A percentile compares a stretch with the other conserved stretches of the same genome.
Conservation (phyloP, 2,113 vertebrate species). For the Bucco capensis region DNA sequence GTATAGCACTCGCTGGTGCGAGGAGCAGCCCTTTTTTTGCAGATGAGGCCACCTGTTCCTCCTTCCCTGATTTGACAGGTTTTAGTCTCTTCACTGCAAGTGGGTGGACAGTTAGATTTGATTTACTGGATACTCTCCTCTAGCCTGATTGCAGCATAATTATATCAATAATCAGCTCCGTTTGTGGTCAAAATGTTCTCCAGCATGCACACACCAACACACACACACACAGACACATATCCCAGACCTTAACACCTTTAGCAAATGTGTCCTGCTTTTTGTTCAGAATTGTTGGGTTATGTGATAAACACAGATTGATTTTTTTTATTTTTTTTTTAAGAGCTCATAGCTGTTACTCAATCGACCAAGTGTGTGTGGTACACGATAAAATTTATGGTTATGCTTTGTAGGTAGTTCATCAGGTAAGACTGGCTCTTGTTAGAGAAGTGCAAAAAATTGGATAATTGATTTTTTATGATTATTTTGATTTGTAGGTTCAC, state of each 20-base stretch:
- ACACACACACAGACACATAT: background rate
- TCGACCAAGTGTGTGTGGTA: conserved; percentile 31
- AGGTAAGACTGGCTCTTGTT: conserved; percentile 27
- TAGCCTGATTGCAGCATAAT: conserved; percentile 66
- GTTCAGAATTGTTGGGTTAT: background rate
- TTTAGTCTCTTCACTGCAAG: conserved; percentile 47
- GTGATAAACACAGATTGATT: conserved; percentile 50
- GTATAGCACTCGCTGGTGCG: background rate
- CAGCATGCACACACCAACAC: background rate
- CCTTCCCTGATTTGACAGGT: conserved; percentile 56
- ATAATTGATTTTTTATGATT: background rate
- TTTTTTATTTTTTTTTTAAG: conserved; percentile 55
- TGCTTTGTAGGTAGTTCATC: conserved; percentile 23
- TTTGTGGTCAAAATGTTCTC: conserved; percentile 64
- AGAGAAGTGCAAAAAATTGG: background rate
- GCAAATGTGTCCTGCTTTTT: background rate
- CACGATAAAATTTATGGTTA: conserved; percentile 16
- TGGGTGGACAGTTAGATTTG: conserved; percentile 61
- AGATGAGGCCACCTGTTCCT: conserved; percentile 63
- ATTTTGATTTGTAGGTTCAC: background rate
- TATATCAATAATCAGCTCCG: conserved; percentile 63
- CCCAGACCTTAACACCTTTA: background rate
- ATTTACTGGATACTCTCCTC: conserved; percentile 61
- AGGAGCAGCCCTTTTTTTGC: conserved; percentile 23
- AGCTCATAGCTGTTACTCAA: background rate